phyloP scores from a whole-genome alignment of 1,140 invertebrate species.

The Gyrodactylus bullatarudis region DNA sequence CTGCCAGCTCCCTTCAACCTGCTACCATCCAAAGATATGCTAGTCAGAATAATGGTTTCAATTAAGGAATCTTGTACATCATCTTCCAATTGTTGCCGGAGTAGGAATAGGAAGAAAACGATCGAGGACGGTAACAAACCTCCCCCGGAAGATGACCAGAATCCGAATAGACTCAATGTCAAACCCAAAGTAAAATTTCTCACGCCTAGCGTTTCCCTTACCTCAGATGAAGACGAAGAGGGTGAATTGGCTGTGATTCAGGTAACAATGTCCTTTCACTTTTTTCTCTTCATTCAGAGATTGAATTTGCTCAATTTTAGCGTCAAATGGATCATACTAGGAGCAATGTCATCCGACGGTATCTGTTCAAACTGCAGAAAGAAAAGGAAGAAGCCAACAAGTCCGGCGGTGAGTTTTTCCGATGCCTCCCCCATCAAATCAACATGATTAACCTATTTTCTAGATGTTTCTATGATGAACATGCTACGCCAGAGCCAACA shows the following conservation, averaged over 20 bases:
- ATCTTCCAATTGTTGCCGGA: background rate
- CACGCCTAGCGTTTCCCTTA: background rate
- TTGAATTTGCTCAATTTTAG: background rate
- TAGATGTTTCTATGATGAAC: background rate
- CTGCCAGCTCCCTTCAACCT: conserved; percentile 51
- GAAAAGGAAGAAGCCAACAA: conserved; percentile 16
- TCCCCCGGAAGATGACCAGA: background rate
- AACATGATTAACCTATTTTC: background rate
- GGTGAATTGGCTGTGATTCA: background rate
- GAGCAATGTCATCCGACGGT: conserved; percentile 13
- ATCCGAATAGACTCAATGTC: background rate
- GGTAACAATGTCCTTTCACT: background rate
- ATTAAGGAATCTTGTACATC: too few species aligned
- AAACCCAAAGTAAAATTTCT: background rate
- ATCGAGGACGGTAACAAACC: background rate
- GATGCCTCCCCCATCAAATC: too few species aligned
- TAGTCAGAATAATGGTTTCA: background rate
- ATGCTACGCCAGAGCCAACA: background rate
- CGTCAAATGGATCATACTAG: background rate
- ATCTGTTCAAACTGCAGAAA: conserved; percentile 18
- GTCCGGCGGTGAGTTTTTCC: background rate
- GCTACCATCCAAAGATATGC: conserved; percentile 23
- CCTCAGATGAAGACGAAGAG: background rate
- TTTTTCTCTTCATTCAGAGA: background rate
- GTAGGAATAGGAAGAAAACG: background rate